Percentiles rank a stretch among this genome's conserved stretches.
phyloP scores from a whole-genome alignment of 2,113 vertebrate genomes.

The Sylvietta virens region DNA sequence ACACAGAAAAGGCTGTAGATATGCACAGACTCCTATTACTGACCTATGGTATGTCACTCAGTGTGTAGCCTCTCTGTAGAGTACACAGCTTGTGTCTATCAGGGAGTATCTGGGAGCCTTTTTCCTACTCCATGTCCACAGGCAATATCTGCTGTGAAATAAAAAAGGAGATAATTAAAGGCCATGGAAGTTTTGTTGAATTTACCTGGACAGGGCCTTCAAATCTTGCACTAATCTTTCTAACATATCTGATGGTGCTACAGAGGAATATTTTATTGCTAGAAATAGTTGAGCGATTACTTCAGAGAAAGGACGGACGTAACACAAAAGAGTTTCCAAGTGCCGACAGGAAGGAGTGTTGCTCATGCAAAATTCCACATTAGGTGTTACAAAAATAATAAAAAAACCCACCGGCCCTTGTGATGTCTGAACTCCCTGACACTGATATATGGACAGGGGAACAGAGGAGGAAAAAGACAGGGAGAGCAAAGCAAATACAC shows the following conservation, averaged over 20 bases:
- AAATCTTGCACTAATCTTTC: constrained; percentile 20
- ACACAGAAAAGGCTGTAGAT: neutral
- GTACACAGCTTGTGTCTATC: neutral
- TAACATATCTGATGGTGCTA: neutral
- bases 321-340: constrained; percentile 67
- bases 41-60: neutral
- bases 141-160: neutral
- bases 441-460: constrained; percentile 52
- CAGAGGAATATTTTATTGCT: constrained; percentile 58
- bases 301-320: constrained; percentile 64
- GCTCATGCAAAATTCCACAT: constrained; percentile 66
- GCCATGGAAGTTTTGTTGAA: neutral
- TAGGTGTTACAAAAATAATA: constrained; percentile 60
- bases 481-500: constrained; percentile 41
- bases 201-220: neutral
- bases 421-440: constrained; percentile 64
- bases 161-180: neutral
- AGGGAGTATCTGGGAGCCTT: neutral
- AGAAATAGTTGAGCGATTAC: constrained; percentile 57
- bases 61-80: neutral
- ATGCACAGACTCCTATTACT: neutral
- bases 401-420: constrained; percentile 38
- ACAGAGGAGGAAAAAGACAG: constrained; percentile 56
- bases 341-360: constrained; percentile 63
- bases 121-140: neutral